Percentiles rank a stretch among this genome's conserved stretches.
phyloP scores from a whole-genome alignment of 2,888 invertebrate species.

The Balanococcus diminutus region DNA sequence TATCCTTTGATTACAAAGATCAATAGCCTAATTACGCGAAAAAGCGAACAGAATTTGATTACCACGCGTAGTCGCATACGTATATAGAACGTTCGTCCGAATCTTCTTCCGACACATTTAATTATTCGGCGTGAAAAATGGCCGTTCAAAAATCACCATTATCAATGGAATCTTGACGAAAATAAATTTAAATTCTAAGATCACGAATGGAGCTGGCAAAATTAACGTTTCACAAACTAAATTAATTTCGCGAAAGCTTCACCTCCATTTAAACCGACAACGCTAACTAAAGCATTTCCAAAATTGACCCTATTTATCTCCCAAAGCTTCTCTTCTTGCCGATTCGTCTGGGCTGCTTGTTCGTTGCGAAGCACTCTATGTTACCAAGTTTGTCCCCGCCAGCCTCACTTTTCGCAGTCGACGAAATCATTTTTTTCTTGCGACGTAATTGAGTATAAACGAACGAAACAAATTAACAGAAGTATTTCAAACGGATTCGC shows the following conservation, averaged over 20 bases:
- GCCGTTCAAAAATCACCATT: background rate
- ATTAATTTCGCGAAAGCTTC: slow-evolving; percentile 27
- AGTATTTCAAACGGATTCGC: background rate
- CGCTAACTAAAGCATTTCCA: slow-evolving; percentile 30
- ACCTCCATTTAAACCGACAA: slow-evolving; percentile 29
- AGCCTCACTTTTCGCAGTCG: background rate
- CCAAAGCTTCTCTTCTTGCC: background rate
- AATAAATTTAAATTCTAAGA: slow-evolving; percentile 30
- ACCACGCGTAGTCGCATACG: no score
- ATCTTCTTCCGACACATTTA: background rate
- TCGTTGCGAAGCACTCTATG: no score
- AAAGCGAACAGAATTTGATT: background rate
- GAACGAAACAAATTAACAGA: background rate
- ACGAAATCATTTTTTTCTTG: background rate
- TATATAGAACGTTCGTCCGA: background rate
- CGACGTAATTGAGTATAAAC: background rate
- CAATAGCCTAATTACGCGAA: background rate
- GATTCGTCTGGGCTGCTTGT: background rate
- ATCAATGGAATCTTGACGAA: background rate
- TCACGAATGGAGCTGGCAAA: background rate
- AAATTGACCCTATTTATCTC: slow-evolving; percentile 33
- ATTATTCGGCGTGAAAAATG: background rate
- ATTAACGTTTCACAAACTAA: slow-evolving; percentile 11
- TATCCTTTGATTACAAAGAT: background rate
- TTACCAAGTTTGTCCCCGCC: no score